Base-by-base conservation (phyloP, 2,888 invertebrate genomes). In the Tipula confusa region DNA sequence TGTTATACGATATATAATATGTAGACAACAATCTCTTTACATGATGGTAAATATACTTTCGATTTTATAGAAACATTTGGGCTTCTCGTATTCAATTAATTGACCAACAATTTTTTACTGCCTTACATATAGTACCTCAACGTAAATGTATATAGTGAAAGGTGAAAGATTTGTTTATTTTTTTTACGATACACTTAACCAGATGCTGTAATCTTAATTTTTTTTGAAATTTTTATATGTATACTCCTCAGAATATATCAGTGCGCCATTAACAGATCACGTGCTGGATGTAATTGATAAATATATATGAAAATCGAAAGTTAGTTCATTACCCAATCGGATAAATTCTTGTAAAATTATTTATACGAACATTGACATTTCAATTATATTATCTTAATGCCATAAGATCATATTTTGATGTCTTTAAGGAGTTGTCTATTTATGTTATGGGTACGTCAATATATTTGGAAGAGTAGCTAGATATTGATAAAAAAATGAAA, bases 401-500 rank as follows among this genome's bases (percentile, higher is more conserved):
- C n/a, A n/a, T 64, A 64, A 64, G 64, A 64, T 64, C 64, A 64
- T 64, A 64, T 64, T 64, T 64, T 33, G n/a, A n/a, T n/a, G n/a
- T n/a, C n/a, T 33, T 13, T 64, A 9, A 64, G 24, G 24, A 64
- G 24, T 64, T 64, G 24, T 24, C 64, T 11, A 24, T 64, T 43
- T 43, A 43, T 43, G 43, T 43, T 43, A 15, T 64, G 18, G 18
- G 1, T 64, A 64, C 64, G 24, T 64, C 64, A 64, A 18, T 64
- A 64, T 64, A 64, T 13, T 33, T 33, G 6, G 3, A 33, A 33
- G 7, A 33, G 33, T n/a, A n/a, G n/a, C n/a, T n/a, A 31, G 7
- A 31, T 31, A 31, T 31, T 31, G 3, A 31, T 7, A 31, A 31
- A 31, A 31, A 31, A 31, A 31, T n/a, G n/a, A n/a, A n/a, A n/a